A percentile compares a stretch with the other conserved stretches of the same genome.
Evolutionary conservation across 1,140 invertebrate species (phyloP).

Genomic region (Apolygus lucorum): DNA sequence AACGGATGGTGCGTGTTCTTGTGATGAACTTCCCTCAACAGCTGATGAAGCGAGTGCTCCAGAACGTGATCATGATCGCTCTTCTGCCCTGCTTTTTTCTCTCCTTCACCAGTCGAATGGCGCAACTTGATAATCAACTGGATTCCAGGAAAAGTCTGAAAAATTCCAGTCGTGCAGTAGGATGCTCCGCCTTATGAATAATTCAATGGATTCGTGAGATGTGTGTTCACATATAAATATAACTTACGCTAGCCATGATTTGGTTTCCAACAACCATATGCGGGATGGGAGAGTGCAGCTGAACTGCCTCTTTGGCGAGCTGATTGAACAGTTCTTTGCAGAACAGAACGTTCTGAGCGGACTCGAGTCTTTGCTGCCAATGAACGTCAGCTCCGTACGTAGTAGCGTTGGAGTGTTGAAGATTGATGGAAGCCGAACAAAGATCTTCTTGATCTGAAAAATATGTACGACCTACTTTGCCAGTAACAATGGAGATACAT

Average conservation of each 20-base stretch:
- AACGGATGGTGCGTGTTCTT: constrained; percentile 87
- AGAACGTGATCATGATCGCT: constrained; percentile 90
- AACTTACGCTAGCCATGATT: constrained; percentile 82
- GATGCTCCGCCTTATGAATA: too few relatives aligned
- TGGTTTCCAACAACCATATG: constrained; percentile 96
- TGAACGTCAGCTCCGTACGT: constrained; percentile 52
- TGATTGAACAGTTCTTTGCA: constrained; percentile 95
- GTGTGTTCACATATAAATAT: background rate
- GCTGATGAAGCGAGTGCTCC: constrained; percentile 90
- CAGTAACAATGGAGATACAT: background rate
- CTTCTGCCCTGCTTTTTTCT: constrained; percentile 44
- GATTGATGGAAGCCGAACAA: constrained; percentile 65
- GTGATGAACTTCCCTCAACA: constrained; percentile 83
- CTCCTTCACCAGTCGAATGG: constrained; percentile 40
- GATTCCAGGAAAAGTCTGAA: constrained; percentile 85
- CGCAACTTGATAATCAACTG: constrained; percentile 72
- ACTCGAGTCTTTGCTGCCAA: constrained; percentile 92
- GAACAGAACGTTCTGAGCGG: constrained; percentile 93
- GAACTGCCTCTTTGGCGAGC: constrained; percentile 87
- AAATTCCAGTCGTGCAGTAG: too few relatives aligned
- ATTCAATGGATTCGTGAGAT: too few relatives aligned
- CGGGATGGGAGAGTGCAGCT: constrained; percentile 82
- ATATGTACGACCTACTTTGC: constrained; percentile 14
- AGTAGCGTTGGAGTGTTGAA: constrained; percentile 57
- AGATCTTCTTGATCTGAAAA: constrained; percentile 71